Evolutionary conservation across 2,797 vertebrate genomes (phyloP), one percentile per base, ranked within the genome.

Genomic region (Urocyon cinereoargenteus): DNA sequence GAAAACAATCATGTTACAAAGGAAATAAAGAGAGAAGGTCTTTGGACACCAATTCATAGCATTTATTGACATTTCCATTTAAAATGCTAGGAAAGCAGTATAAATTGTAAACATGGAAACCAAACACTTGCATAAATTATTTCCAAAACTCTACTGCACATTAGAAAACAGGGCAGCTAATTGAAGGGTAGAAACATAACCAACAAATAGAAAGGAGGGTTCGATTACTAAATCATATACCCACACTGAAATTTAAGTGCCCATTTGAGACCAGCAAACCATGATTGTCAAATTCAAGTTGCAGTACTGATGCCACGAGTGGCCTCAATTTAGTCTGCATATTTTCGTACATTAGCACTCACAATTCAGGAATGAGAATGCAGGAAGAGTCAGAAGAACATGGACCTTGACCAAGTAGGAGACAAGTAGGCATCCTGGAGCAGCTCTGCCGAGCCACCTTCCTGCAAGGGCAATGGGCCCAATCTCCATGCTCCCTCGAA

Each of bases 91-190:
- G 98, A 98, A 98, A 97, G 97, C 96, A 86, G 97, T 98, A 98
- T 97, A 98, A 98, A 98, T 97, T 98, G 98, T 98, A 98, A 98
- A 98, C 97, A 96, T 97, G 97, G 92, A 97, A 97, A 98, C 96
- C 97, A 98, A 98, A 97, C 97, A 98, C 97, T 97, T 97, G 97
- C 97, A 97, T 98, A 97, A 98, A 97, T 98, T 97, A 98, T 97
- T 92, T 89, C 88, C 61, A 98, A 97, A 98, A 96, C 78, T 96
- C 98, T 98, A 98, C 94, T 98, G 97, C 97, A 98, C 97, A 97
- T 97, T 97, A 98, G 96, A 97, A 98, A 98, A 97, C 92, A 95
- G 97, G 95, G 97, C 97, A 96, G 97, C 97, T 98, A 97, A 95
- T 28, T 45, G 70, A 94, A 97, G 90, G 94, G 73, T 95, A 95